Evolutionary conservation across 2,113 vertebrate species (phyloP), one percentile per base, ranked within the genome.

Genomic region (Camelus bactrianus): DNA sequence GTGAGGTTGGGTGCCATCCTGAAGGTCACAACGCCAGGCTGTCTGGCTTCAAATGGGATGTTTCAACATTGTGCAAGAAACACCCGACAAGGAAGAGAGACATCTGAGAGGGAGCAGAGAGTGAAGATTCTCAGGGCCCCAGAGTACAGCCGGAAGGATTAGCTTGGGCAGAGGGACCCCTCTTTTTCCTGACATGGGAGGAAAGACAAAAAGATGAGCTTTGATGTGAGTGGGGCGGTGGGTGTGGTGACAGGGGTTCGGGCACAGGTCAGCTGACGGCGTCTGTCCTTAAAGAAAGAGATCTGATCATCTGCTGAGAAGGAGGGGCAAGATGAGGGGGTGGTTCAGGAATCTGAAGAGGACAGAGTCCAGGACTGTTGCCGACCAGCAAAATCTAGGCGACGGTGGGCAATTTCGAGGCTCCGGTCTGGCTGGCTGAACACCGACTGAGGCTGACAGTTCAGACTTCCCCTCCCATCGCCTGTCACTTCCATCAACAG

Each of bases 361-460:
- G 46, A 76, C 19, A 48, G n/a, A 80, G 17, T 60, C 26, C 11
- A 35, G 76, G 46, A 73, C 48, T 62, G 52, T 10, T 30, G 13
- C n/a, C 14, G 1, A 62, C 35, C 24, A 58, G 81, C 35, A 67
- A 93, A 50, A 54, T 64, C 15, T 24, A 92, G n/a, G 79, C 54
- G 93, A 54, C 42, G 58, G 38, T 1, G 38, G 67, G 54, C 76
- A 76, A 86, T 86, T 95, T 85, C 81, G 42, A 87, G 90, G 94
- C 83, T 97, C 89, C 32, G 56, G 92, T 52, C 89, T 93, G 96
- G 65, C 93, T 88, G 84, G 88, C 91, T 65, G 91, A 50, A 48
- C 22, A 54, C 15, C 1, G 82, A 35, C 0, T 0, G 72, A 93
- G 62, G 60, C 50, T 90, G 95, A 75, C 64, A 56, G 65, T 75